Conservation (phyloP, 2,797 vertebrate genomes). For the Hafferia zeledoni region DNA sequence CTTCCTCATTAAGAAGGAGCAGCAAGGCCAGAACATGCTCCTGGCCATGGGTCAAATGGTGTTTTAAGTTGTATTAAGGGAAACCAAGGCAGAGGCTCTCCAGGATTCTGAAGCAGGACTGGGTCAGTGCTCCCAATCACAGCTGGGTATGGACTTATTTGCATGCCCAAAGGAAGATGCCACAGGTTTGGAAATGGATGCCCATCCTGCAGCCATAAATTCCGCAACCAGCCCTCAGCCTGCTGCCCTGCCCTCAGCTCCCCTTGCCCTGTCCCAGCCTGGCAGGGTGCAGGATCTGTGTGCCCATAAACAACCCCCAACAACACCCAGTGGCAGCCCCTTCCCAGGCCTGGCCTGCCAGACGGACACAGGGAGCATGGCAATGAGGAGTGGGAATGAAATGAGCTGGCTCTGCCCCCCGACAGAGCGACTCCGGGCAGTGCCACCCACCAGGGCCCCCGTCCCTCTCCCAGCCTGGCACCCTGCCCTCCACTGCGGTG, state of each 20-base stretch:
- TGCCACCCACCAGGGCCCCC: accelerated
- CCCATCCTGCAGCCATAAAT: background rate
- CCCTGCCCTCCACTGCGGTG: accelerated
- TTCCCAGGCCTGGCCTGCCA: background rate
- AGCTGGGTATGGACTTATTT: background rate
- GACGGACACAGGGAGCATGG: background rate
- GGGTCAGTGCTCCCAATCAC: background rate
- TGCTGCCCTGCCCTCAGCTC: background rate
- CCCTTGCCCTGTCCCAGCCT: background rate
- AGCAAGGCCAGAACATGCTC: background rate
- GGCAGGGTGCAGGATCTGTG: background rate
- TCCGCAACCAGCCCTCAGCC: background rate
- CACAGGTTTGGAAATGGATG: background rate
- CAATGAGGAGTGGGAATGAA: background rate
- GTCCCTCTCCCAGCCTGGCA: background rate
- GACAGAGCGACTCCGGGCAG: background rate
- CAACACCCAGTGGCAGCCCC: background rate
- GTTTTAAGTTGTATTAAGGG: background rate
- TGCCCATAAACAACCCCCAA: background rate
- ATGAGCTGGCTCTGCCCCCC: background rate
- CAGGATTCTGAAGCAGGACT: background rate
- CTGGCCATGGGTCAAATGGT: accelerated
- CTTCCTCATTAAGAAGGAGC: background rate
- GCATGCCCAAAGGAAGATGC: background rate
- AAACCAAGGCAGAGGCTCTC: background rate